Evolutionary conservation across 2,113 vertebrate genomes (phyloP), one percentile per base, ranked within the genome.

Genomic region (Brachypteracias leptosomus): DNA sequence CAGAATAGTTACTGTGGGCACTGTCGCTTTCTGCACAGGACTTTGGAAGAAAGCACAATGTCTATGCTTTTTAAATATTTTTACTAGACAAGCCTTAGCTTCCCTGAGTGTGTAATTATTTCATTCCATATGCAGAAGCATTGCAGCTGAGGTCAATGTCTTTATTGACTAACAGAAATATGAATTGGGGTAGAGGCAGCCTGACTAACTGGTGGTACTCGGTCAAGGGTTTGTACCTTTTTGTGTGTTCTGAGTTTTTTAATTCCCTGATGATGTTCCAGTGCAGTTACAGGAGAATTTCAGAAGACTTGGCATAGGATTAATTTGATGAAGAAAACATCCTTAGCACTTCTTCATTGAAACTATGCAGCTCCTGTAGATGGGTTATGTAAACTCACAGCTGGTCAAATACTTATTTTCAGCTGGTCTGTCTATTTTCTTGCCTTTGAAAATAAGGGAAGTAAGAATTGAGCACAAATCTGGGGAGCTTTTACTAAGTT

Each of bases 171-270:
- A 25, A 9, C 15, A 22, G 52, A 15, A 55, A 63, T 18, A 3
- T 1, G n/a, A 42, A 38, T 9, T 0, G 15, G 33, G 42, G 31
- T 36, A 62, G 75, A n/a, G 25, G 66, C 29, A 67, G 62, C 42
- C 63, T 59, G 35, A 6, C 42, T 38, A 17, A 47, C 24, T 57
- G 54, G 47, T n/a, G 68, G 21, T 59, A 42, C 26, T 57, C 3
- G 1, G 10, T 15, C 0, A 0, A 44, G 47, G 40, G 0, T 35
- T 40, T 16, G 22, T 70, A 46, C 28, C 15, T 15, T 58, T 55
- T 62, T 21, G 28, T 51, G 38, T 65, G 80, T 74, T 62, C 29
- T 1, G 21, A n/a, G 24, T 51, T 72, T 29, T 35, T 40, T 59
- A 19, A 1, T 67, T 88, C 36, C 14, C 16, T 36, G n/a, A 7